A percentile compares a stretch with the other conserved stretches of the same genome.
Evolutionary conservation across 2,113 vertebrate genomes (phyloP).

Genomic region (Leiothrix lutea): DNA sequence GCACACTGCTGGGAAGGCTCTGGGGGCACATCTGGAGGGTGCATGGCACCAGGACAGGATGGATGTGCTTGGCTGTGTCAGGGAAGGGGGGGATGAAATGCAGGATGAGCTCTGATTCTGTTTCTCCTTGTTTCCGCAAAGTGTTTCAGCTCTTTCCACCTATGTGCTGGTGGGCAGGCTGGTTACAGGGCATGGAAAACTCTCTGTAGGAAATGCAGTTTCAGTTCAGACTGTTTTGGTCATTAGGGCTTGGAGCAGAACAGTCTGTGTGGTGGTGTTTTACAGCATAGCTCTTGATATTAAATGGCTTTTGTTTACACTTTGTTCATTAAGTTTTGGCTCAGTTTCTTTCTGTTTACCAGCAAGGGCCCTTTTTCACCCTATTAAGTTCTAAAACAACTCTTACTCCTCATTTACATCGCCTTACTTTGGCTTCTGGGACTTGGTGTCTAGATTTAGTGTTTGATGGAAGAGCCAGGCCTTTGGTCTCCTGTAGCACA

Average conservation of each 20-base stretch:
- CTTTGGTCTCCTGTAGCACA: background rate
- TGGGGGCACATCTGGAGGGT: background rate
- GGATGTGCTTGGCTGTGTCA: background rate
- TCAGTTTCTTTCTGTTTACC: background rate
- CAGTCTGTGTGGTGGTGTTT: background rate
- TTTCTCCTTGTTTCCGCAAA: background rate
- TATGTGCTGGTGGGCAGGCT: background rate
- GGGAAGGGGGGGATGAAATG: background rate
- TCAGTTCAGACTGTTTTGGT: background rate
- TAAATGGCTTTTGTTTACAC: background rate
- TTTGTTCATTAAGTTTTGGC: background rate
- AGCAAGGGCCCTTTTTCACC: background rate
- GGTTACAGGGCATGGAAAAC: background rate
- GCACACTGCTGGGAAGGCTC: background rate
- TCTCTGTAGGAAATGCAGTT: background rate
- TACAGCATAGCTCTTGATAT: background rate
- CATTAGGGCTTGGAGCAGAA: background rate
- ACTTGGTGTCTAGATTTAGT: background rate
- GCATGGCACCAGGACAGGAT: fast-evolving
- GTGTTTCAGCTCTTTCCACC: background rate
- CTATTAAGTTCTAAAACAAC: background rate
- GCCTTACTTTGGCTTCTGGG: background rate
- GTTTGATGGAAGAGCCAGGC: background rate
- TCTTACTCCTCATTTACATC: background rate
- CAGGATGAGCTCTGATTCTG: background rate